Evolutionary conservation across 1,140 invertebrate species (phyloP), one percentile per base, ranked within the genome.

Genomic region (Galendromus occidentalis): DNA sequence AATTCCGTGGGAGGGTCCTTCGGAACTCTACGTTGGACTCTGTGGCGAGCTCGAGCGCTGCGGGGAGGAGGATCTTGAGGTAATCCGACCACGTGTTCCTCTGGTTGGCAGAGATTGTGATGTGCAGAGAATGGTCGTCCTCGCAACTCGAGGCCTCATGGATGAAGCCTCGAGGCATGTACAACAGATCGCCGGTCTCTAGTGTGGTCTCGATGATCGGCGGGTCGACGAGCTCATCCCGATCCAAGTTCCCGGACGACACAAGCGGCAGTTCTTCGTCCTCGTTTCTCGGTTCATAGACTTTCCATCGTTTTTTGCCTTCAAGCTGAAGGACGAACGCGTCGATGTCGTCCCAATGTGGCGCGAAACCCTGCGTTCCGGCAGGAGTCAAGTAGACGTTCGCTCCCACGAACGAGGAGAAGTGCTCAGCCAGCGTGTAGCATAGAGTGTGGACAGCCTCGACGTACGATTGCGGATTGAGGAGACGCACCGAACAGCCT

Each of bases 291-390:
- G 91, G 87, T 68, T 81, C 81, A 74, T 97, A 98, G 4, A 98
- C 74, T 71, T 83, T 85, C 94, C 94, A 98, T 67, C 84, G 81
- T 76, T 98, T 98, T 71, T 85, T 85, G 0, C 95, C 95, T 79
- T 98, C 94, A 7, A 96, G 75, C 79, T 98, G 95, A 42, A 98
- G 73, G 66, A 98, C 84, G 75, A 98, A 98, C 17, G 93, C 94
- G 79, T 98, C 95, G 70, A 98, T 97, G 72, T 98, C 94, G 79
- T 98, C 94, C 76, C 86, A 98, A 78, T 98, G 93, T 0, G 94
- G 93, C 1, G 94, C 93, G 81, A 98, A 98, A 0, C 94, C 93
- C 80, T 97, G 92, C 71, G 86, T 87, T 66, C 86, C 85, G 7
- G 91, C 84, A 17, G 94, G 94, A n/a, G 94, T 97, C 51, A 98